Evolutionary conservation across 2,797 vertebrate species (phyloP).

Genomic region (Decapterus maruadsi): DNA sequence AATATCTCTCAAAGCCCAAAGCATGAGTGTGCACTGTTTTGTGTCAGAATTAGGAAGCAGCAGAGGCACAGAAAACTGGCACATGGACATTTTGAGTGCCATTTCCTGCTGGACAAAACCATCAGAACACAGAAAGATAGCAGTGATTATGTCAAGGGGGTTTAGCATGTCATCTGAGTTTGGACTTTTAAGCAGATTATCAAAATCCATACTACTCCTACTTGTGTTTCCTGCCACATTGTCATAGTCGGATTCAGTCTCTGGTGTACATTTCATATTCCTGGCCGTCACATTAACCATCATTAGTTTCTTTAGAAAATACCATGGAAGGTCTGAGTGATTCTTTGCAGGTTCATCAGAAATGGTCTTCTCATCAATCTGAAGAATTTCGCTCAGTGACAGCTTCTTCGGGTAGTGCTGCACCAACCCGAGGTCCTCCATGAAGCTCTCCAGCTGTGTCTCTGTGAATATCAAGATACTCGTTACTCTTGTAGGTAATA

Average conservation of each 20-base stretch:
- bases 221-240: neutral
- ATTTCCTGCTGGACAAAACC: slow-evolving; percentile 88
- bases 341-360: slow-evolving; percentile 55
- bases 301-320: slow-evolving; percentile 79
- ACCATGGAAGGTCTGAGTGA: slow-evolving; percentile 68
- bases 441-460: slow-evolving; percentile 41
- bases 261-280: slow-evolving; percentile 39
- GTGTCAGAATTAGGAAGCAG: slow-evolving; percentile 80
- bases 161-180: slow-evolving; percentile 44
- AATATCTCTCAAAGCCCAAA: slow-evolving; percentile 88
- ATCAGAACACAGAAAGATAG: slow-evolving; percentile 86
- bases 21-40: slow-evolving; percentile 79
- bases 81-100: slow-evolving; percentile 87
- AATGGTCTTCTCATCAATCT: slow-evolving; percentile 66
- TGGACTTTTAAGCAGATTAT: neutral
- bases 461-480: slow-evolving; percentile 21
- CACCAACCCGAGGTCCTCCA: slow-evolving; percentile 69
- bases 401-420: slow-evolving; percentile 68
- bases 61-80: slow-evolving; percentile 90
- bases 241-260: slow-evolving; percentile 12
- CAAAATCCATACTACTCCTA: slow-evolving; percentile 41
- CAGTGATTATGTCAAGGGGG: slow-evolving; percentile 85
- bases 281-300: slow-evolving; percentile 81
- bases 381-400: slow-evolving; percentile 68
- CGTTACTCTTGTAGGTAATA: neutral